These are phyloP conservation scores for Bombus waltoni DNA, from an alignment of 1,140 invertebrate genomes.

Conservation along the genomic window DNA sequence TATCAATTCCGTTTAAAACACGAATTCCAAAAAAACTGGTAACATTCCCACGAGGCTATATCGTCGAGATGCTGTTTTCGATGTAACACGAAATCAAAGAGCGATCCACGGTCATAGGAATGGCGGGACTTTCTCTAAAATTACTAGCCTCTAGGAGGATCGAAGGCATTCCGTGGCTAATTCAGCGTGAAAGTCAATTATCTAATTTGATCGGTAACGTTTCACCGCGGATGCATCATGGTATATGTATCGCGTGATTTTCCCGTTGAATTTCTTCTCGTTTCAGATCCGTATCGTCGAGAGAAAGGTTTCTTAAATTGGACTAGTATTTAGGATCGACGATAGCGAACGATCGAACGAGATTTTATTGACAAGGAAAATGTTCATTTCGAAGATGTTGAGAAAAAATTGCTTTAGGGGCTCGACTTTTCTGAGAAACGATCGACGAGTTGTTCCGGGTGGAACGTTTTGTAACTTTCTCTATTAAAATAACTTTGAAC, in stretches of 20 bases:
- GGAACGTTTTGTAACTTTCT: no score
- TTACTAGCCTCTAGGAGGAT: constrained; percentile 18
- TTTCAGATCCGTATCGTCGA: not conserved
- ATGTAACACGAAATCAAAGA: not conserved
- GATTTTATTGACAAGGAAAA: not conserved
- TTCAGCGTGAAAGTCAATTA: constrained; percentile 67
- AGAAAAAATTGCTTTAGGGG: no score
- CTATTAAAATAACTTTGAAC: no score
- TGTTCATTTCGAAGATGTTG: no score
- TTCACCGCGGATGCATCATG: constrained; percentile 11
- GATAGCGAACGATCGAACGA: not conserved
- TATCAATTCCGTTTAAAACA: not conserved
- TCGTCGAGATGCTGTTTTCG: no score
- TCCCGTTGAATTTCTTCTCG: not conserved
- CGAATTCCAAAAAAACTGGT: not conserved
- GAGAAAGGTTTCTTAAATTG: not conserved
- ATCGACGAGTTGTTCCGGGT: no score
- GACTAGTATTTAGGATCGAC: not conserved
- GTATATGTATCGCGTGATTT: not conserved
- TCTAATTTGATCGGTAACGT: constrained; percentile 57
- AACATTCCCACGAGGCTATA: not conserved
- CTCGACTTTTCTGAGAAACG: no score
- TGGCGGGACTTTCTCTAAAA: constrained; percentile 60
- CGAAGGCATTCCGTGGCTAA: constrained; percentile 38
- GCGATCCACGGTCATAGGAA: not conserved